Evolutionary conservation across 2,797 vertebrate species (phyloP), one percentile per base, ranked within the genome.

Genomic region (Natrix natrix): DNA sequence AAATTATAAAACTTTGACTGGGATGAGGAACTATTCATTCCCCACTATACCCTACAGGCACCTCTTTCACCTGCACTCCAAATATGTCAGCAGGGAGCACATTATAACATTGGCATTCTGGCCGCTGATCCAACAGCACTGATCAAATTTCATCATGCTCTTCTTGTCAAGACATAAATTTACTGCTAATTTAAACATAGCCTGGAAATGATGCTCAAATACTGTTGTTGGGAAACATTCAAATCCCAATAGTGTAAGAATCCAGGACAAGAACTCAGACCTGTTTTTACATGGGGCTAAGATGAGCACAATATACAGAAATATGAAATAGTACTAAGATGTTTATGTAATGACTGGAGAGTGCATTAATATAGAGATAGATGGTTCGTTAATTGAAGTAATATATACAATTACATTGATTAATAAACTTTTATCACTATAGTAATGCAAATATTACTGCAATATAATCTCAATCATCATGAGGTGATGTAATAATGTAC

Each of bases 121-220:
- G 48, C 37, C 17, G 13, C 24, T 90, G 83, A 54, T 69, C 90
- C 83, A 90, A 37, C 37, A 52, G 37, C 16, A n/a, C 37, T 10
- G 92, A 87, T 93, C 61, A 43, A 52, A 93, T 93, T 93, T 93
- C 92, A 59, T 16, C 61, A 74, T 13, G 17, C 52, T 57, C 52
- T 89, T 56, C 28, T 24, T 55, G 86, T 66, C 88, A 86, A 13
- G 37, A 8, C 83, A 59, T 20, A 74, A 69, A 32, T 26, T n/a
- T 90, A 12, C 48, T 48, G 60, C 28, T 17, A 10, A 61, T 89
- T 14, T 28, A 66, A 92, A 43, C 32, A 63, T 24, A 86, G 11
- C 59, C 63, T 54, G 10, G 69, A 54, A 92, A 57, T 63, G 48
- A 92, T 92, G 78, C 52, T 90, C 32, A 26, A 24, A 60, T 20